A percentile compares a stretch with the other conserved stretches of the same genome.
phyloP scores from a whole-genome alignment of 2,888 invertebrate genomes.

The Drosophila parthenogenetica region DNA sequence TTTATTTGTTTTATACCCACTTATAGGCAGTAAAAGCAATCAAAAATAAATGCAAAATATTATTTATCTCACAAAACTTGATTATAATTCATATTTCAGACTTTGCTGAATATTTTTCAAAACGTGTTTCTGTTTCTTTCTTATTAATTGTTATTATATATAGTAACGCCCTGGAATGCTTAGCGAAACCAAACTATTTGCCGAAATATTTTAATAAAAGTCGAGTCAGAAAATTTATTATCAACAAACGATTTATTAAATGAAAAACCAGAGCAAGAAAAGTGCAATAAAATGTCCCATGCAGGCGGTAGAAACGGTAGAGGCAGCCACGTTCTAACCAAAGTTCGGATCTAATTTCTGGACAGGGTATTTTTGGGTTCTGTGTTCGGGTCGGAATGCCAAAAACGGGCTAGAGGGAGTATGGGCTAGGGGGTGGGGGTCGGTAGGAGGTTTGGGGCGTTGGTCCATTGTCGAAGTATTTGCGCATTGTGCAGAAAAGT shows the following conservation, averaged over 20 bases:
- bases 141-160: no score
- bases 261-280: conserved; percentile 42
- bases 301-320: conserved; percentile 39
- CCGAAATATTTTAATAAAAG: conserved; percentile 67
- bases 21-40: conserved; percentile 4
- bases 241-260: conserved; percentile 80
- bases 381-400: conserved; percentile 16
- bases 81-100: neutral
- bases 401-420: conserved; percentile 7
- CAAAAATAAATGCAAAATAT: neutral
- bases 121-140: neutral
- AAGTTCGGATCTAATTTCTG: conserved; percentile 36
- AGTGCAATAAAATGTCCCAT: conserved; percentile 63
- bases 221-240: conserved; percentile 70
- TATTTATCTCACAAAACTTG: neutral
- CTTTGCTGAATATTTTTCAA: neutral
- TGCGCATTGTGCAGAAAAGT: conserved; percentile 80
- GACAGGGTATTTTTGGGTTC: neutral
- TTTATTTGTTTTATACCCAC: conserved; percentile 2
- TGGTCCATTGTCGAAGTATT: conserved; percentile 76
- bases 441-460: conserved; percentile 44
- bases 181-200: conserved; percentile 28
- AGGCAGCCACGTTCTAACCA: conserved; percentile 35
- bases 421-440: conserved; percentile 2
- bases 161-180: neutral